Percentiles rank a stretch among this genome's conserved stretches.
Conservation (phyloP, 2,888 invertebrate genomes). For the Polydrusus cervinus region DNA sequence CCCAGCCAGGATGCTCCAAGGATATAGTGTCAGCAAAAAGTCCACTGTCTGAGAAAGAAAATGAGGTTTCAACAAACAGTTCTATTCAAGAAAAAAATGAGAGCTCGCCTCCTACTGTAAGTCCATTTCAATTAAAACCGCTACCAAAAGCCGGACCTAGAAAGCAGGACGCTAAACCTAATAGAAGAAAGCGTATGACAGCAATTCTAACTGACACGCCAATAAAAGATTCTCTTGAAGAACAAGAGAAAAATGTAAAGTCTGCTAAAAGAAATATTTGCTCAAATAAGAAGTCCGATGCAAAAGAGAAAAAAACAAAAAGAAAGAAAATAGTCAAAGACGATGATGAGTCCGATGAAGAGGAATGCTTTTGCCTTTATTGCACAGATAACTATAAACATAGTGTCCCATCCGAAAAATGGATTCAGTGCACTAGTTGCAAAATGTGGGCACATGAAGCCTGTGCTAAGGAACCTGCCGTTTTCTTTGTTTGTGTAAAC, state of each 20-base stretch:
- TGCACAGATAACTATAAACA: constrained; percentile 3
- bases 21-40: constrained; percentile 20
- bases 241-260: constrained; percentile 1
- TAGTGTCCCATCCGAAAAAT: constrained; percentile 5
- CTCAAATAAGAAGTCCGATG: too few species aligned
- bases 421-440: constrained; percentile 9
- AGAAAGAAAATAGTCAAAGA: too few species aligned
- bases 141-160: constrained; percentile 8
- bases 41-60: constrained; percentile 1
- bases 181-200: constrained; percentile 24
- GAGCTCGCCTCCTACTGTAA: constrained; percentile 4
- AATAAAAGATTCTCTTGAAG: constrained; percentile 13
- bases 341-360: too few species aligned
- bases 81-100: constrained; percentile 5
- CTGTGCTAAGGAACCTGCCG: constrained; percentile 1
- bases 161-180: constrained; percentile 21
- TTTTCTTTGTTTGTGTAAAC: neutral
- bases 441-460: too few species aligned
- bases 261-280: constrained; percentile 9
- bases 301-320: too few species aligned
- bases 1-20: constrained; percentile 24
- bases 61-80: constrained; percentile 10
- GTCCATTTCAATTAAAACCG: constrained; percentile 5
- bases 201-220: constrained; percentile 23
- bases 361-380: too few species aligned